A percentile compares a stretch with the other conserved stretches of the same genome.
These are phyloP conservation scores for Paraescarpia echinospica DNA, from an alignment of 1,140 invertebrate species.

Conservation along the genomic window DNA sequence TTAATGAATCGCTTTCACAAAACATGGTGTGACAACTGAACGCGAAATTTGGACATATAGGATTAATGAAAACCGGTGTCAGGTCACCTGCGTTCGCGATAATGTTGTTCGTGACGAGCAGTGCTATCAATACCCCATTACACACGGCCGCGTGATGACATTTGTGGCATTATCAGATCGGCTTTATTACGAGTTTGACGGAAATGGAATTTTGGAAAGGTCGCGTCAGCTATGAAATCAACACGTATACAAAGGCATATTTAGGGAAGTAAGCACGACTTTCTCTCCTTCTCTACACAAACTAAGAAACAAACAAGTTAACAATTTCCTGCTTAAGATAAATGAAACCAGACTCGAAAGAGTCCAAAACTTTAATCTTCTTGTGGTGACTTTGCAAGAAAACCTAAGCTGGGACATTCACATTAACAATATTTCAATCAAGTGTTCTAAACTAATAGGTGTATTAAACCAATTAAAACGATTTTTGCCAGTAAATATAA, in stretches of 20 bases:
- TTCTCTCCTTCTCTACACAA: no score
- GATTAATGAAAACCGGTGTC: not conserved
- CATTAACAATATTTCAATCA: no score
- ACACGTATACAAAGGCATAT: not conserved
- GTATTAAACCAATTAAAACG: no score
- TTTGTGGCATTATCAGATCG: not conserved
- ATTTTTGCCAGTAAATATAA: no score
- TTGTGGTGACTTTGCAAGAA: no score
- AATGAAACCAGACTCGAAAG: no score
- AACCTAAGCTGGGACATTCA: no score
- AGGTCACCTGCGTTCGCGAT: not conserved
- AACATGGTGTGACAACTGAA: not conserved
- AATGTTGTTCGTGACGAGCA: not conserved
- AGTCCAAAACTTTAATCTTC: no score
- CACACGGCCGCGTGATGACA: not conserved
- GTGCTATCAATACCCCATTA: not conserved
- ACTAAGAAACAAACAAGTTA: no score
- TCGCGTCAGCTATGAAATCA: not conserved
- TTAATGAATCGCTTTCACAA: not conserved
- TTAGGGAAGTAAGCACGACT: not conserved
- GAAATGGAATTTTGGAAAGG: not conserved
- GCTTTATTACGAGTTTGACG: not conserved
- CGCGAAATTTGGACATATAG: not conserved
- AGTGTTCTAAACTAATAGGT: no score
- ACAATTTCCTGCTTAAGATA: no score